Evolutionary conservation across 2,113 vertebrate species (phyloP).

Genomic region (Pteronura brasiliensis): DNA sequence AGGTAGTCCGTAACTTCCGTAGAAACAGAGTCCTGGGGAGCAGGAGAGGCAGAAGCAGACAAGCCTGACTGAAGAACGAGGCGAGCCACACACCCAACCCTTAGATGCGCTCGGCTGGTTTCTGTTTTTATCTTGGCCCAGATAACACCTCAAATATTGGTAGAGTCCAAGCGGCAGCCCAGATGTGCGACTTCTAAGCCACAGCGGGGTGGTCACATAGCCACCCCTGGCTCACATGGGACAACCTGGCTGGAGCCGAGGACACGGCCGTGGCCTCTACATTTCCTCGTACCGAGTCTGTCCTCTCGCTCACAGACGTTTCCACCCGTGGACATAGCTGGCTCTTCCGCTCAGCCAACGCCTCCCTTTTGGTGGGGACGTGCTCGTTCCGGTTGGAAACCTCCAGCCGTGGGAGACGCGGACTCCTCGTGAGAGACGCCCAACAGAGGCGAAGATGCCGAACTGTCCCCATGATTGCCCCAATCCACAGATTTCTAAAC

Average conservation of each 20-base stretch:
- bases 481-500: background rate
- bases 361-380: fast-evolving
- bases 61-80: too few species aligned
- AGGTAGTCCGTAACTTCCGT: background rate
- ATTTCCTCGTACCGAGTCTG: background rate
- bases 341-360: background rate
- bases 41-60: background rate
- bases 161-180: background rate
- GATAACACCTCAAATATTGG: background rate
- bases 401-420: fast-evolving
- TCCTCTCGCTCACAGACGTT: background rate
- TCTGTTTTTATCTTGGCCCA: background rate
- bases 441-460: fast-evolving
- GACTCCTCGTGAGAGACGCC: fast-evolving
- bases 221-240: fast-evolving
- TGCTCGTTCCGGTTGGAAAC: fast-evolving
- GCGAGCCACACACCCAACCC: fast-evolving
- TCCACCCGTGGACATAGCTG: too few species aligned
- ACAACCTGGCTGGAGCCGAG: background rate
- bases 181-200: background rate
- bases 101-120: background rate
- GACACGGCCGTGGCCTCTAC: fast-evolving
- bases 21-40: background rate
- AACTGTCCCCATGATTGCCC: fast-evolving
- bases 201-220: fast-evolving